These are phyloP conservation scores for Adelphocoris suturalis DNA, from an alignment of 2,888 invertebrate genomes.

Conservation along the genomic window DNA sequence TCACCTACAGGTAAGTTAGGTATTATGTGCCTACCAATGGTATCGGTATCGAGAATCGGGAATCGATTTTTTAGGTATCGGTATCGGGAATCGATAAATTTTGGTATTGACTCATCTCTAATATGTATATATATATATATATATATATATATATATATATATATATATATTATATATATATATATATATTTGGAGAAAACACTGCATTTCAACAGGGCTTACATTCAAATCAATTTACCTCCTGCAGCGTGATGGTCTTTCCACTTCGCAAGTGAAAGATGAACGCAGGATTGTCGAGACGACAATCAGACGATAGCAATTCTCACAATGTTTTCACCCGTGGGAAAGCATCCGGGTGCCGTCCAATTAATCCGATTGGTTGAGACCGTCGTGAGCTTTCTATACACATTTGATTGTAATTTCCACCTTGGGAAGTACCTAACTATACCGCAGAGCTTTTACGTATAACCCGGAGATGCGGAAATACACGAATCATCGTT, in stretches of 20 bases:
- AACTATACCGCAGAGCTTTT: not conserved
- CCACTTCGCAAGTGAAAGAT: conserved; percentile 15
- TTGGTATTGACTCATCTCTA: too few relatives aligned
- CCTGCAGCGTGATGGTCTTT: not conserved
- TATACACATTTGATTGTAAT: conserved; percentile 23
- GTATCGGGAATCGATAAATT: too few relatives aligned
- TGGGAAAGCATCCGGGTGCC: conserved; percentile 55
- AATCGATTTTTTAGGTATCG: too few relatives aligned
- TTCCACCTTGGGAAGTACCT: conserved; percentile 33
- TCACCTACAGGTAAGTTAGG: too few relatives aligned
- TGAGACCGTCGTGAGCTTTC: conserved; percentile 49
- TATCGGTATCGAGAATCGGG: too few relatives aligned
- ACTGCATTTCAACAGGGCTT: too few relatives aligned
- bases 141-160: too few relatives aligned
- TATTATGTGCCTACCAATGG: too few relatives aligned
- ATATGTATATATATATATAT: too few relatives aligned
- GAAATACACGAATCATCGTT: not conserved
- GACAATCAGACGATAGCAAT: conserved; percentile 48
- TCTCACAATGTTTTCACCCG: conserved; percentile 68
- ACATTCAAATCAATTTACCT: too few relatives aligned
- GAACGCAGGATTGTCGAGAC: not conserved
- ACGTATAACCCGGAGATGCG: not conserved
- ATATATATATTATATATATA: too few relatives aligned
- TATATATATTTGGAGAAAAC: not conserved
- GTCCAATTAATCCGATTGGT: conserved; percentile 65